These are phyloP conservation scores for Pseudochirops cupreus DNA, from an alignment of 2,797 vertebrate species.

Conservation along the genomic window DNA sequence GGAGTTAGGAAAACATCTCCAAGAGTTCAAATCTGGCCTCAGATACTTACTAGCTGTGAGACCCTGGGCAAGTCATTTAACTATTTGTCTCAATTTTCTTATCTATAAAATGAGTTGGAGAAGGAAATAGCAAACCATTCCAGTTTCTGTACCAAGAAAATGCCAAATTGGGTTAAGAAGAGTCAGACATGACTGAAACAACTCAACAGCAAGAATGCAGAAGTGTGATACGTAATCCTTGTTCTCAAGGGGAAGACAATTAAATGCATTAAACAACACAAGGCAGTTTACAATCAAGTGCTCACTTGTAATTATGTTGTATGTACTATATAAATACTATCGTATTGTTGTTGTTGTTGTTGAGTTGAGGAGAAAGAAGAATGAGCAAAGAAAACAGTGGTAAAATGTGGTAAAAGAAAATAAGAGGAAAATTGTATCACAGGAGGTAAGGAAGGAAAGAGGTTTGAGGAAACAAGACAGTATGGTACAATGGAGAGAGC, in stretches of 20 bases:
- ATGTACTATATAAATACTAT: not conserved
- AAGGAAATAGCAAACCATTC: not conserved
- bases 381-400: not conserved
- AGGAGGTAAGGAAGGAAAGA: not conserved
- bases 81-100: not conserved
- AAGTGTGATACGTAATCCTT: not conserved
- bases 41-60: not conserved
- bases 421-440: not conserved
- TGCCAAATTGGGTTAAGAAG: not conserved
- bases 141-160: not conserved
- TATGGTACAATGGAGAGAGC: not conserved
- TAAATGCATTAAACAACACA: not conserved
- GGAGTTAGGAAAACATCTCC: not conserved
- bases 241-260: not conserved
- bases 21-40: not conserved
- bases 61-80: not conserved
- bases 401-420: not conserved
- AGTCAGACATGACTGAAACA: not conserved
- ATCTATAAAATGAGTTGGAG: not conserved
- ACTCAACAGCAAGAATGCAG: not conserved
- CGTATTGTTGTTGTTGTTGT: not conserved
- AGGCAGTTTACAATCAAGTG: too few relatives aligned
- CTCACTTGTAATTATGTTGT: not conserved
- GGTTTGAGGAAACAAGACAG: not conserved
- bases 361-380: not conserved